These are phyloP conservation scores for Pleuronectes platessa DNA, from an alignment of 2,113 vertebrate genomes.

Conservation along the genomic window DNA sequence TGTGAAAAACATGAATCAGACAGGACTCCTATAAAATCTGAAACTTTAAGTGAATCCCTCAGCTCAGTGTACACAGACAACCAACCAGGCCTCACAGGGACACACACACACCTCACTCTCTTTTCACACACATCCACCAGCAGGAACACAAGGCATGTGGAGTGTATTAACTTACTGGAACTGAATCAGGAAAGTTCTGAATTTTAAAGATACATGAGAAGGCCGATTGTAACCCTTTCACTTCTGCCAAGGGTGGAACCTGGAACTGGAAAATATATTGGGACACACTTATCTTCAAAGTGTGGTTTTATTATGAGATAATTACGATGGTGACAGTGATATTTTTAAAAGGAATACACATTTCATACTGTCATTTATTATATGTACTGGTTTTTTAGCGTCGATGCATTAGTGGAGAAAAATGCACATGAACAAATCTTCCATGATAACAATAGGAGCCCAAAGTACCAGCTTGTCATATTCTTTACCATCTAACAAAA, in stretches of 20 bases:
- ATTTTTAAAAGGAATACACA: background rate
- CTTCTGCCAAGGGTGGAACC: constrained; percentile 15
- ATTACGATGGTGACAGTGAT: background rate
- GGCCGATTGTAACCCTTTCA: constrained; percentile 41
- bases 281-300: background rate
- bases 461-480: too few species aligned
- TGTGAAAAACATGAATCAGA: too few species aligned
- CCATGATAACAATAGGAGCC: background rate
- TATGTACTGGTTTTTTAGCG: too few species aligned
- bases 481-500: too few species aligned
- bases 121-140: constrained; percentile 29
- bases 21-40: background rate
- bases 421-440: background rate
- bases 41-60: background rate
- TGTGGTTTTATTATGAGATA: background rate
- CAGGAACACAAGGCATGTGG: constrained; percentile 56
- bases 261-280: background rate
- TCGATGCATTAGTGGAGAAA: too few species aligned
- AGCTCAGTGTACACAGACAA: background rate
- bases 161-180: constrained; percentile 63
- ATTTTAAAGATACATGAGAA: constrained; percentile 58
- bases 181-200: constrained; percentile 58
- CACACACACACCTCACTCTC: constrained; percentile 17
- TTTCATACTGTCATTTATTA: background rate
- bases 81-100: background rate